Evolutionary conservation across 2,797 vertebrate genomes (phyloP).

Genomic region (Malacoraja senta): DNA sequence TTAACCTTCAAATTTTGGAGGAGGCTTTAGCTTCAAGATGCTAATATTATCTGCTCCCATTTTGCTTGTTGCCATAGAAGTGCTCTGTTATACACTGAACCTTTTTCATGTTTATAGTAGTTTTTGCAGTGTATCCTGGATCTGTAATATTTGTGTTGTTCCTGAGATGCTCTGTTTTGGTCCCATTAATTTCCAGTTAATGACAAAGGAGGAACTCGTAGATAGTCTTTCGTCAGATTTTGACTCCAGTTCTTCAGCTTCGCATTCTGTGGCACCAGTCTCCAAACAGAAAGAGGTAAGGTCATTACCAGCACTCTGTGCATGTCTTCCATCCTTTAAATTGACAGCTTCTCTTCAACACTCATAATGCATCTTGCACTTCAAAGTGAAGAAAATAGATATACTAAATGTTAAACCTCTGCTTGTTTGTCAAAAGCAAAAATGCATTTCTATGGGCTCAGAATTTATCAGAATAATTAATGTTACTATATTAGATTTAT

Average conservation of each 20-base stretch:
- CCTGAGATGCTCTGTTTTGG: background rate
- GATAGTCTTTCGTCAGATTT: background rate
- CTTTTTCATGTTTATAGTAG: background rate
- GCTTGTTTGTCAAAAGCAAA: background rate
- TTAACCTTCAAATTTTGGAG: background rate
- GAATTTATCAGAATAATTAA: background rate
- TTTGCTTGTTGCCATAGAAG: background rate
- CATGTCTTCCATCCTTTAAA: background rate
- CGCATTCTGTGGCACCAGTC: background rate
- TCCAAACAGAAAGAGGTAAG: background rate
- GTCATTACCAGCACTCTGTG: too few species aligned
- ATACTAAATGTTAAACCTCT: background rate
- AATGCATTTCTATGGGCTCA: background rate
- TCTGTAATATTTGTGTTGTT: background rate
- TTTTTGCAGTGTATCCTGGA: background rate
- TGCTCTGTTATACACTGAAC: too few species aligned
- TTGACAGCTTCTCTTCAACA: background rate
- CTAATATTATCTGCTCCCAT: background rate
- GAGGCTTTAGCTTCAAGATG: background rate
- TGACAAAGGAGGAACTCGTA: background rate
- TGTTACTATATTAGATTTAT: background rate
- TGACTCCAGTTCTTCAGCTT: background rate
- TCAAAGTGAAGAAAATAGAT: background rate
- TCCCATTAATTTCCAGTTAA: background rate
- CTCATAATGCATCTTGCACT: background rate